Percentiles rank a stretch among this genome's conserved stretches.
phyloP scores from a whole-genome alignment of 2,888 invertebrate species.

The Apotomis capreana region DNA sequence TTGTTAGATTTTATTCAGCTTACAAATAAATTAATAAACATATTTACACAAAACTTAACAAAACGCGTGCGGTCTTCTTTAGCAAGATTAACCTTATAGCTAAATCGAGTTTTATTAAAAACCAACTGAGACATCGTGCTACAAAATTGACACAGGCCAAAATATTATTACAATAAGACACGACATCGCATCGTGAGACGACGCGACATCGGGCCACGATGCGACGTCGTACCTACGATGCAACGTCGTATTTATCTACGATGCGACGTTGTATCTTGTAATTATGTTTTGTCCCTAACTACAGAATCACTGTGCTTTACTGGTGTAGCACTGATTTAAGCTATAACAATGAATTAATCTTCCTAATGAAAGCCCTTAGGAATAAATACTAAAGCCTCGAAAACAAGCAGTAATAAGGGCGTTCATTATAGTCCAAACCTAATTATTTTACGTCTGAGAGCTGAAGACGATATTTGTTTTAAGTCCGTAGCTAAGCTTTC shows the following conservation, averaged over 20 bases:
- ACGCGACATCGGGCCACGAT: no score
- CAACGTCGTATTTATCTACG: no score
- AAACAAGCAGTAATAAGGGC: conserved; percentile 41
- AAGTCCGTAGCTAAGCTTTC: conserved; percentile 20
- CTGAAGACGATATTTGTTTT: conserved; percentile 33
- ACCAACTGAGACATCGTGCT: neutral
- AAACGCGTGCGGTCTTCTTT: conserved; percentile 8
- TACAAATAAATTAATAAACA: conserved; percentile 46
- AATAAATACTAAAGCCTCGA: conserved; percentile 31
- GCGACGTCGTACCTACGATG: no score
- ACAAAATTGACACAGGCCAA: no score
- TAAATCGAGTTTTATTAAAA: neutral
- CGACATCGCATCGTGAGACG: no score
- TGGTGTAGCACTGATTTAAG: neutral
- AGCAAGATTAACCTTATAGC: conserved; percentile 9
- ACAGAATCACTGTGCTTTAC: neutral
- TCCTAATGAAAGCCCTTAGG: conserved; percentile 22
- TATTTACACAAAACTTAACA: conserved; percentile 42
- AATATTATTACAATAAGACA: no score
- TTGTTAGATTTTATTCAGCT: conserved; percentile 42
- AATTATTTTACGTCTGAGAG: conserved; percentile 38
- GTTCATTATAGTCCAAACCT: conserved; percentile 39
- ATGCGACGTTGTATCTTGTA: no score
- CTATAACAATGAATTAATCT: conserved; percentile 13
- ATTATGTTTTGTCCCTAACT: neutral